Conservation (phyloP, 2,888 invertebrate genomes). For the Bombyx huttoni region DNA sequence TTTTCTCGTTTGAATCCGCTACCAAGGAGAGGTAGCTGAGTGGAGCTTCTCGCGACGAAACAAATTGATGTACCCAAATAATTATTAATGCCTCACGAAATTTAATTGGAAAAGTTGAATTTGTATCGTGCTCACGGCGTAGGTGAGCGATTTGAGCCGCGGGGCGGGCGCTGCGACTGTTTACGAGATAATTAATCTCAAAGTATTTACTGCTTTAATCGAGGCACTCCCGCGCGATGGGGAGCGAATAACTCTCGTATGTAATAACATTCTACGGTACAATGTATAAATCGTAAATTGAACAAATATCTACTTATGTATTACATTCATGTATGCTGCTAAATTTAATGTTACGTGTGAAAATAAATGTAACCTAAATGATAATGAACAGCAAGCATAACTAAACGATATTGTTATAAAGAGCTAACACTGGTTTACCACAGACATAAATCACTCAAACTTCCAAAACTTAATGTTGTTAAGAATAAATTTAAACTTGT, state of each 20-base stretch:
- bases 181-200: constrained; percentile 74
- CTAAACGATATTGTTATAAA: too few relatives aligned
- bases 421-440: too few relatives aligned
- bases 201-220: constrained; percentile 73
- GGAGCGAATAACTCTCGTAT: constrained; percentile 66
- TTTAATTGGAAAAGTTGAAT: constrained; percentile 75
- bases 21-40: constrained; percentile 38
- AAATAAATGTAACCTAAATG: too few relatives aligned
- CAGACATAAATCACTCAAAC: too few relatives aligned
- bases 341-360: not conserved
- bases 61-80: constrained; percentile 75
- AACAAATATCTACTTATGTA: not conserved
- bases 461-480: too few relatives aligned
- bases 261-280: constrained; percentile 43
- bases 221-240: constrained; percentile 57
- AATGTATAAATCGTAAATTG: not conserved
- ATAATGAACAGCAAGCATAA: too few relatives aligned
- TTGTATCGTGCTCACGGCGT: constrained; percentile 71
- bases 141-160: constrained; percentile 67
- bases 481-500: not conserved
- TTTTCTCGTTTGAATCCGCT: constrained; percentile 17
- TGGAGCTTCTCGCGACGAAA: constrained; percentile 55
- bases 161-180: constrained; percentile 58
- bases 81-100: constrained; percentile 75
- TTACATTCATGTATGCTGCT: not conserved